phyloP scores from a whole-genome alignment of 2,888 invertebrate species.

The Zaprionus obscuricornis region DNA sequence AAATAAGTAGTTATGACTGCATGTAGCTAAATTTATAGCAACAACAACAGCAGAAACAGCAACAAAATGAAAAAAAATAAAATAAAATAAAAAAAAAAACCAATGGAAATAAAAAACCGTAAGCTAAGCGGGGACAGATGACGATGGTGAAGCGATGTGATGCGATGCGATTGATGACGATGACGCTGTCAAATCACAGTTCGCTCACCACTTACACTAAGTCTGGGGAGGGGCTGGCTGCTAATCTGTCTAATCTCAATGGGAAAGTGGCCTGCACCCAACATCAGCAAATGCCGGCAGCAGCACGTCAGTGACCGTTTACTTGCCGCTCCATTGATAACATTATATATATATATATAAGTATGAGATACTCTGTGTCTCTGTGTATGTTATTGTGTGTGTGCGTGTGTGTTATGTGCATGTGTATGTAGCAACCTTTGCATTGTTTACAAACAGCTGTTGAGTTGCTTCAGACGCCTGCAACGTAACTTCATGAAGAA shows the following conservation, averaged over 20 bases:
- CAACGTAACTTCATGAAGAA: constrained; percentile 21
- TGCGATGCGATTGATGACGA: constrained; percentile 11
- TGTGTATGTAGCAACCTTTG: constrained; percentile 38
- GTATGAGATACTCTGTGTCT: not conserved
- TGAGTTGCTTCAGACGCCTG: not conserved
- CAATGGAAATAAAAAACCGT: constrained; percentile 54
- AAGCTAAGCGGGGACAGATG: constrained; percentile 46
- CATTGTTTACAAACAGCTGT: constrained; percentile 73
- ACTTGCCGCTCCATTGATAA: constrained; percentile 47
- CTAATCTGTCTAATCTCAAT: not conserved
- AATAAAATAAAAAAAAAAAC: constrained; percentile 36
- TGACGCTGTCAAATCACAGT: constrained; percentile 45
- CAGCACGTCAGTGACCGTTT: constrained; percentile 16
- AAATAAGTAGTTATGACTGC: constrained; percentile 70
- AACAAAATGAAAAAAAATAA: constrained; percentile 16
- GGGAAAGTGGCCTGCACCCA: not conserved
- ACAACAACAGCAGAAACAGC: no score
- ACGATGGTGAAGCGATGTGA: not conserved
- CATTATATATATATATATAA: constrained; percentile 10
- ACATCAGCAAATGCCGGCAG: constrained; percentile 12
- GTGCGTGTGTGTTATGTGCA: constrained; percentile 3
- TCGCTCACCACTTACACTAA: constrained; percentile 9
- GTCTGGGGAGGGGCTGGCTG: no score
- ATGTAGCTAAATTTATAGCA: constrained; percentile 56
- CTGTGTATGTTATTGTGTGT: constrained; percentile 1